Evolutionary conservation across 2,797 vertebrate species (phyloP).

Genomic region (Amblyopsis hoosieri): DNA sequence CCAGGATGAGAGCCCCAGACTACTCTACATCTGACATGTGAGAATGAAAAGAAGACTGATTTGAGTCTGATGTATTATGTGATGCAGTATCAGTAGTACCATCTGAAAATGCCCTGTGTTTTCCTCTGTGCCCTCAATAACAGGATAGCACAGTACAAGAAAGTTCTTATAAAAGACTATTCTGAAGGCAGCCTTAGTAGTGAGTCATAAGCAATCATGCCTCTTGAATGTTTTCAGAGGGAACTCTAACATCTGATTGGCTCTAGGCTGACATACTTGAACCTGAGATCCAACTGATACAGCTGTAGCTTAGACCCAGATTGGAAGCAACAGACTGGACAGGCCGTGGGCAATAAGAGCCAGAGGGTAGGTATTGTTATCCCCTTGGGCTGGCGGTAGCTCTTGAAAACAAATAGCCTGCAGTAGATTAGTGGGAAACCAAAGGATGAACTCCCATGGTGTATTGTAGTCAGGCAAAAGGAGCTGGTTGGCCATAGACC

Average conservation of each 20-base stretch:
- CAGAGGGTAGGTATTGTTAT: slow-evolving; percentile 21
- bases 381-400: slow-evolving; percentile 22
- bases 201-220: slow-evolving; percentile 49
- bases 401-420: slow-evolving; percentile 50
- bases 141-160: too few species aligned
- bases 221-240: slow-evolving; percentile 35
- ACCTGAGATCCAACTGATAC: slow-evolving; percentile 29
- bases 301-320: slow-evolving; percentile 44
- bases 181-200: slow-evolving; percentile 36
- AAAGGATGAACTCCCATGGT: slow-evolving; percentile 26
- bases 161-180: too few species aligned
- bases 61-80: background rate
- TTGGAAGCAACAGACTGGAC: slow-evolving; percentile 35
- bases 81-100: background rate
- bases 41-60: slow-evolving; percentile 51
- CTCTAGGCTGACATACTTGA: slow-evolving; percentile 33
- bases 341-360: slow-evolving; percentile 18
- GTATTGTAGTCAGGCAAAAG: slow-evolving; percentile 15
- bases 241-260: slow-evolving; percentile 54
- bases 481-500: slow-evolving; percentile 4
- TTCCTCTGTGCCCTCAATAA: background rate
- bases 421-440: slow-evolving; percentile 21
- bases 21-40: slow-evolving; percentile 93
- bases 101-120: slow-evolving; percentile 10
- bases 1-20: slow-evolving; percentile 91